These are phyloP conservation scores for Holotrichia oblita DNA, from an alignment of 1,140 invertebrate species.

Conservation along the genomic window DNA sequence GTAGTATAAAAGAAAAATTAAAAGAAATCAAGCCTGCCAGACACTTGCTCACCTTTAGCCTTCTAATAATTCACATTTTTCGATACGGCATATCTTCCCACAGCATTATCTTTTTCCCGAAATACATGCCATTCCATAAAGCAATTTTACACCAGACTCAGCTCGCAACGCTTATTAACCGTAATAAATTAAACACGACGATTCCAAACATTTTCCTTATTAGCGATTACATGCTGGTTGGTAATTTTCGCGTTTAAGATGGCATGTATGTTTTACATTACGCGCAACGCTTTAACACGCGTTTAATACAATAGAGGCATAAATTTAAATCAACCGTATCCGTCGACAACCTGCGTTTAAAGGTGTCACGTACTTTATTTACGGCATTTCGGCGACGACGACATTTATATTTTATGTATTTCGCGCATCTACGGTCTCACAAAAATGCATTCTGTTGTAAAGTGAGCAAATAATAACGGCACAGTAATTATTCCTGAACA, in stretches of 20 bases:
- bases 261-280: constrained; percentile 17
- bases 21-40: too few species aligned
- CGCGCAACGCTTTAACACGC: not conserved
- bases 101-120: not conserved
- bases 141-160: not conserved
- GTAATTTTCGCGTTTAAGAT: constrained; percentile 1
- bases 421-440: not conserved
- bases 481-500: too few species aligned
- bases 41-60: too few species aligned
- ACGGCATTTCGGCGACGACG: not conserved
- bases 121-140: constrained; percentile 1
- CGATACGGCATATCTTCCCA: too few species aligned
- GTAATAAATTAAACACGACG: not conserved
- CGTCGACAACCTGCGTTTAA: not conserved
- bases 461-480: too few species aligned
- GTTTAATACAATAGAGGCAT: constrained; percentile 9
- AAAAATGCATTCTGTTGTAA: not conserved
- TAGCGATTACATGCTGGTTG: not conserved
- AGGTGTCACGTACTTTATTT: constrained; percentile 16
- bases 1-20: too few species aligned
- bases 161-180: not conserved
- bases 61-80: too few species aligned
- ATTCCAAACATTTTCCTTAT: constrained; percentile 17
- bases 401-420: not conserved
- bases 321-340: constrained; percentile 21